phyloP scores from a whole-genome alignment of 1,140 invertebrate species.

The Drosophila persimilis region DNA sequence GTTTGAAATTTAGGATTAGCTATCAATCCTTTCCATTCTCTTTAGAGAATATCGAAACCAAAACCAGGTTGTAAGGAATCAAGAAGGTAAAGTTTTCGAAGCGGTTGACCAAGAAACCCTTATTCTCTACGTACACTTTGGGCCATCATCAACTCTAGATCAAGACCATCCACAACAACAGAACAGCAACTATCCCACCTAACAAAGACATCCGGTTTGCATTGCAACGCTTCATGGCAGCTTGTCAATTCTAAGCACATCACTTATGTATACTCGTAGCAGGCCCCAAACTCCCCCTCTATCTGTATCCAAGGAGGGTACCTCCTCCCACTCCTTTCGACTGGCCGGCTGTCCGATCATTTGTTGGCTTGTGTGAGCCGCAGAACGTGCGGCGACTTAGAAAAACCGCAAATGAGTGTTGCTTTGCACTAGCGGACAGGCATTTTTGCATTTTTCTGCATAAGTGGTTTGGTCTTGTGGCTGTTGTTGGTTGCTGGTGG shows the following conservation, averaged over 20 bases:
- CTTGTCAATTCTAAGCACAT: constrained; percentile 78
- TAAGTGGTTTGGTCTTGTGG: constrained; percentile 46
- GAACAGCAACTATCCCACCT: constrained; percentile 16
- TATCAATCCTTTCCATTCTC: too few species aligned
- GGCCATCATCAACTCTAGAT: constrained; percentile 25
- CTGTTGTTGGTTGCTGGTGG: constrained; percentile 40
- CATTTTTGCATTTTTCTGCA: constrained; percentile 75
- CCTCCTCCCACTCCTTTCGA: constrained; percentile 28
- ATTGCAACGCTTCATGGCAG: constrained; percentile 46
- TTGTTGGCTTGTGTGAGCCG: constrained; percentile 61
- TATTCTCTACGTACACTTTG: constrained; percentile 10
- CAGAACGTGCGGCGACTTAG: constrained; percentile 72
- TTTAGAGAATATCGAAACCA: too few species aligned
- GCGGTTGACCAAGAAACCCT: not conserved
- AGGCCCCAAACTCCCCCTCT: constrained; percentile 5
- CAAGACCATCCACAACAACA: not conserved
- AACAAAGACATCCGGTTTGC: constrained; percentile 71
- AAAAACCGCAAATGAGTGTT: constrained; percentile 76
- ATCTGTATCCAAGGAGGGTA: constrained; percentile 1
- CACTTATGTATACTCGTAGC: constrained; percentile 35
- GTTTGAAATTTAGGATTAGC: too few species aligned
- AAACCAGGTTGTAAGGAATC: too few species aligned
- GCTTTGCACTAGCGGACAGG: constrained; percentile 52
- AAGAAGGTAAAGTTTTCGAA: too few species aligned
- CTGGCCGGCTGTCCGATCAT: constrained; percentile 38